Percentiles rank a stretch among this genome's conserved stretches.
Evolutionary conservation across 2,797 vertebrate genomes (phyloP).

Genomic region (Gallinago stenura): DNA sequence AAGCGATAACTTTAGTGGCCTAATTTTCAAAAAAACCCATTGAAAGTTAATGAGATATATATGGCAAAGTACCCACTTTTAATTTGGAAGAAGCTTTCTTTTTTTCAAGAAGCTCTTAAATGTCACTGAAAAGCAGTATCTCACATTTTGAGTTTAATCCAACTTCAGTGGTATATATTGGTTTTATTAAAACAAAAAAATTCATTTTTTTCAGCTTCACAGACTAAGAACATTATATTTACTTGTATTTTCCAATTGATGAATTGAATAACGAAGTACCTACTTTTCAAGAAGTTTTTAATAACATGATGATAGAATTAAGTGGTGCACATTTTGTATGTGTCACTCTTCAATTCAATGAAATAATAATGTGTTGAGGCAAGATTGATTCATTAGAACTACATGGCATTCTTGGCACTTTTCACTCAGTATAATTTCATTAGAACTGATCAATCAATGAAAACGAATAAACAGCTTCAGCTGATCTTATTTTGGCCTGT

Average conservation of each 20-base stretch:
- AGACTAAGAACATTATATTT: not conserved
- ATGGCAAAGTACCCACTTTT: not conserved
- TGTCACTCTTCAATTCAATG: not conserved
- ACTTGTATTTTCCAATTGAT: not conserved
- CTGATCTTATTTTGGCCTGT: not conserved
- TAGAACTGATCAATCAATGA: not conserved
- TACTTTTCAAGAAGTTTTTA: not conserved
- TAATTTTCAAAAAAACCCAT: not conserved
- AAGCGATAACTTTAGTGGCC: not conserved
- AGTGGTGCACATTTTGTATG: not conserved
- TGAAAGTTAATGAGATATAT: not conserved
- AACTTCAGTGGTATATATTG: not conserved
- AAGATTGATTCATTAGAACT: not conserved
- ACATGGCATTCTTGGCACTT: not conserved
- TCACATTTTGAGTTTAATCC: not conserved
- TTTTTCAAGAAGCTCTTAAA: not conserved
- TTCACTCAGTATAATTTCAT: not conserved
- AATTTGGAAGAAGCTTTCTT: not conserved
- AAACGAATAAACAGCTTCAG: not conserved
- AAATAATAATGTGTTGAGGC: not conserved
- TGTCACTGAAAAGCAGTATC: not conserved
- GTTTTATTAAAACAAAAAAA: not conserved
- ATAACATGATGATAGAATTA: not conserved
- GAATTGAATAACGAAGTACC: not conserved
- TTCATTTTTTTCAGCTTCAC: not conserved